Conservation (phyloP, 2,113 vertebrate genomes). For the Telmatochromis brachygnathus region DNA sequence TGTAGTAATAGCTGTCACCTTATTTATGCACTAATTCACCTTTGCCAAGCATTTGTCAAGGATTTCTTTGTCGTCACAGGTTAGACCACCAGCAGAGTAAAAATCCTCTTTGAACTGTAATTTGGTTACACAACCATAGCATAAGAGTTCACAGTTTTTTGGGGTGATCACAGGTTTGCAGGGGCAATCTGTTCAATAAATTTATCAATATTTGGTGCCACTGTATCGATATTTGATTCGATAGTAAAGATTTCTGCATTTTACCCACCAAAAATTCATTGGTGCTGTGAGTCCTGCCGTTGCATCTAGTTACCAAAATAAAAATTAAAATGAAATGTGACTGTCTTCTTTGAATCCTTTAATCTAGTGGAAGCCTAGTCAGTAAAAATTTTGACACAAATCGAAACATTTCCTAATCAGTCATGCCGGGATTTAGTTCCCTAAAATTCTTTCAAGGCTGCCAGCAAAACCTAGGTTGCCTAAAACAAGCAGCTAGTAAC, state of each 20-base stretch:
- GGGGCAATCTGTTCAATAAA: neutral
- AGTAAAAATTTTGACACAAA: neutral
- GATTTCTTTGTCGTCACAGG: neutral
- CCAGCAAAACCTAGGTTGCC: neutral
- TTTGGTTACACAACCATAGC: neutral
- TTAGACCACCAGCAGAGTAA: neutral
- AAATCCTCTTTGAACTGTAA: neutral
- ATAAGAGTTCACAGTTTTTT: neutral
- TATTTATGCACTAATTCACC: neutral
- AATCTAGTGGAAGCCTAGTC: neutral
- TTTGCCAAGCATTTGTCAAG: neutral
- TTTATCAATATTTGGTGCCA: neutral
- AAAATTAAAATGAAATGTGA: neutral
- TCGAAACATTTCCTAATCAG: neutral
- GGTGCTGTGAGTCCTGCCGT: neutral
- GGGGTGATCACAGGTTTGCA: neutral
- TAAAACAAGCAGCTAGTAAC: neutral
- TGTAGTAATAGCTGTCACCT: neutral
- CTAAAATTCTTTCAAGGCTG: neutral
- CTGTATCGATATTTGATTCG: neutral
- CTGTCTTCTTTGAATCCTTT: neutral
- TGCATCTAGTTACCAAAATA: neutral
- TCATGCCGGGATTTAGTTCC: neutral
- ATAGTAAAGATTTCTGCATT: neutral
- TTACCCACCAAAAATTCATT: neutral